phyloP scores from a whole-genome alignment of 2,113 vertebrate species.

The Lophius piscatorius region DNA sequence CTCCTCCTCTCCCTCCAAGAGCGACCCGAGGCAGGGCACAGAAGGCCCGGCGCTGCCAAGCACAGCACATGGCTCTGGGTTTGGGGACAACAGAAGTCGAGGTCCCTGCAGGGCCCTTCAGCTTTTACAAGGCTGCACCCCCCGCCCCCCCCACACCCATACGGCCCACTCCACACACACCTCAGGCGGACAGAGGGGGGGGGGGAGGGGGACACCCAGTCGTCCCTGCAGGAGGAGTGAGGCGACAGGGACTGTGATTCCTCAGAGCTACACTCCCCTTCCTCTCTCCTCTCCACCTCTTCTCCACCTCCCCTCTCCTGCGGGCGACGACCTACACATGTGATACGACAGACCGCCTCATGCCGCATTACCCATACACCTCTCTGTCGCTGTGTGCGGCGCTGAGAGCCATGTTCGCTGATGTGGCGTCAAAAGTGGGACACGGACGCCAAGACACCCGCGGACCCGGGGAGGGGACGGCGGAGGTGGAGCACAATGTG shows the following conservation, averaged over 20 bases:
- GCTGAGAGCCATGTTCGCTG: slow-evolving; percentile 62
- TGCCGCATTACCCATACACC: slow-evolving; percentile 71
- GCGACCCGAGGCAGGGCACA: slow-evolving; percentile 54
- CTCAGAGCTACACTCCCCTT: slow-evolving; percentile 64
- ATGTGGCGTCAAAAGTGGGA: slow-evolving; percentile 68
- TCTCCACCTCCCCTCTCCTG: slow-evolving; percentile 38
- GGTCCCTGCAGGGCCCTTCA: slow-evolving; percentile 69
- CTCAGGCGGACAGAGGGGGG: slow-evolving; percentile 22
- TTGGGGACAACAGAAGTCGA: slow-evolving; percentile 66
- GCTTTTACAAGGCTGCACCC: slow-evolving; percentile 40
- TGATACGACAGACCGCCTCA: slow-evolving; percentile 69
- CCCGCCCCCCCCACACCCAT: slow-evolving; percentile 23
- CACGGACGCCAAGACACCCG: slow-evolving; percentile 38
- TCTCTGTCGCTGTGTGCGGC: slow-evolving; percentile 54
- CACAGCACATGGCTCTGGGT: slow-evolving; percentile 70
- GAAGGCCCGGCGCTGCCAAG: slow-evolving; percentile 61
- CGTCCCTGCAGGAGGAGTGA: slow-evolving; percentile 60
- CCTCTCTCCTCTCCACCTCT: slow-evolving; percentile 51
- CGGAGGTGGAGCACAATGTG: neutral
- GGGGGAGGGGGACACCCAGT: slow-evolving; percentile 56
- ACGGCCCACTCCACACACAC: slow-evolving; percentile 38
- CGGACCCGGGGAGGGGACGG: slow-evolving; percentile 18
- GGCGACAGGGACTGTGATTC: slow-evolving; percentile 59
- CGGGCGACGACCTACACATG: slow-evolving; percentile 67
- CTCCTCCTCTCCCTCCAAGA: slow-evolving; percentile 36